phyloP scores from a whole-genome alignment of 2,888 invertebrate species.

The Capitulum mitella region DNA sequence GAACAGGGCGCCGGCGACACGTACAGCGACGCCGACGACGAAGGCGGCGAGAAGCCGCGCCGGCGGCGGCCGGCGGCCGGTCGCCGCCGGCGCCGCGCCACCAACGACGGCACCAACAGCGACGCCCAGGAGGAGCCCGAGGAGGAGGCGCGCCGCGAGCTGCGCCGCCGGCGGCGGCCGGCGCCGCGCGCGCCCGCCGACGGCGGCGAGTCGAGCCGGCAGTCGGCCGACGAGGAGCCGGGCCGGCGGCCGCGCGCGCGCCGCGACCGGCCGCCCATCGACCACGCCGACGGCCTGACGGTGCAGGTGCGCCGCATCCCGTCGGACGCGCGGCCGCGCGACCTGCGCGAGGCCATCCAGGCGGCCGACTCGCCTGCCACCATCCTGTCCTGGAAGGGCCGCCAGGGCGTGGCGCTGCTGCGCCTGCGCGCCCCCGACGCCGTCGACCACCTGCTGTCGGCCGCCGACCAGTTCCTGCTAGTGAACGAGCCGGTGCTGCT shows the following conservation, averaged over 20 bases:
- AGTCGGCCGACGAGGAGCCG: not conserved
- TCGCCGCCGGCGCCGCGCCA: not conserved
- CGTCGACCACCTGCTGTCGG: not conserved
- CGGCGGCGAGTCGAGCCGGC: not conserved
- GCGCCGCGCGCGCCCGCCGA: not conserved
- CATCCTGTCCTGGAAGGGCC: slow-evolving; percentile 21
- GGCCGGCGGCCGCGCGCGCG: not conserved
- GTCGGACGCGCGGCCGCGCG: slow-evolving; percentile 16
- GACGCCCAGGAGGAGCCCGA: slow-evolving; percentile 19
- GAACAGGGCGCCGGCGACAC: not conserved
- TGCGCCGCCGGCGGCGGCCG: not conserved
- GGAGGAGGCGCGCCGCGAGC: not conserved
- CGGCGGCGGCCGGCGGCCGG: not conserved
- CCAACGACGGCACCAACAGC: not conserved
- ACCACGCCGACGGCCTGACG: slow-evolving; percentile 16
- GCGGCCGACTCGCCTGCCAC: slow-evolving; percentile 20
- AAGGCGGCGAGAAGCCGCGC: not conserved
- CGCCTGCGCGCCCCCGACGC: not conserved
- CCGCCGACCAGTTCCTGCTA: not conserved
- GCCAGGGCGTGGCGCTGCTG: slow-evolving; percentile 17
- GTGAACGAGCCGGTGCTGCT: not conserved
- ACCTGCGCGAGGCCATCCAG: slow-evolving; percentile 7
- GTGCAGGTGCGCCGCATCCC: slow-evolving; percentile 6
- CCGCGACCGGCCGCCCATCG: slow-evolving; percentile 12
- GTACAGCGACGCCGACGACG: slow-evolving; percentile 12